A percentile compares a stretch with the other conserved stretches of the same genome.
These are phyloP conservation scores for Pedionomus torquatus DNA, from an alignment of 2,113 vertebrate species.

Conservation along the genomic window DNA sequence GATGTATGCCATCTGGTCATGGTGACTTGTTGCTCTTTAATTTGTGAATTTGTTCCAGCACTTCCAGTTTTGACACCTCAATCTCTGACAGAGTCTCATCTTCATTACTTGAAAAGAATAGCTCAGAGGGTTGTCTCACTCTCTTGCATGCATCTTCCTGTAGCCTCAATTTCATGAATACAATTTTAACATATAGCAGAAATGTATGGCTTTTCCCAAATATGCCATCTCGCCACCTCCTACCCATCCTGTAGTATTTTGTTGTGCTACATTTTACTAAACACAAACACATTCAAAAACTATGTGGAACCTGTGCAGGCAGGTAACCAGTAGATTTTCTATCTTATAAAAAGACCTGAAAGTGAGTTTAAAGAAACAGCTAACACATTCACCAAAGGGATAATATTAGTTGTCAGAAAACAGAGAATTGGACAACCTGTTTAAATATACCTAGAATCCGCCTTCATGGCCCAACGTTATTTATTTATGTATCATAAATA, in stretches of 20 bases:
- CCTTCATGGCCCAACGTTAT: neutral
- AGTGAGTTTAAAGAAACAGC: neutral
- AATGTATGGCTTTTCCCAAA: conserved; percentile 30
- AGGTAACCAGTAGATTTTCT: neutral
- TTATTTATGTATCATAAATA: conserved; percentile 43
- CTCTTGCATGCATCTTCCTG: neutral
- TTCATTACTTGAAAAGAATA: conserved; percentile 71
- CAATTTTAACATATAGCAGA: neutral
- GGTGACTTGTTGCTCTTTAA: conserved; percentile 76
- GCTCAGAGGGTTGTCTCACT: conserved; percentile 38
- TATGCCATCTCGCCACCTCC: neutral
- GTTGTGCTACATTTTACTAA: neutral
- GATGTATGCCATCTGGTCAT: conserved; percentile 74
- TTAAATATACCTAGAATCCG: neutral
- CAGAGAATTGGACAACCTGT: neutral
- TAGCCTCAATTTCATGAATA: conserved; percentile 41
- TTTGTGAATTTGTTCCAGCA: conserved; percentile 75
- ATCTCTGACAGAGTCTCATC: conserved; percentile 67
- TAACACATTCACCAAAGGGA: neutral
- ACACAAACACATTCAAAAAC: neutral
- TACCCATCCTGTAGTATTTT: neutral
- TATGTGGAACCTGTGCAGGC: neutral
- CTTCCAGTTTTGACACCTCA: conserved; percentile 74
- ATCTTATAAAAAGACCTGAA: neutral
- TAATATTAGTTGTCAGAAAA: neutral